A percentile compares a stretch with the other conserved stretches of the same genome.
phyloP scores from a whole-genome alignment of 2,113 vertebrate species.

The Ciconia stormi region DNA sequence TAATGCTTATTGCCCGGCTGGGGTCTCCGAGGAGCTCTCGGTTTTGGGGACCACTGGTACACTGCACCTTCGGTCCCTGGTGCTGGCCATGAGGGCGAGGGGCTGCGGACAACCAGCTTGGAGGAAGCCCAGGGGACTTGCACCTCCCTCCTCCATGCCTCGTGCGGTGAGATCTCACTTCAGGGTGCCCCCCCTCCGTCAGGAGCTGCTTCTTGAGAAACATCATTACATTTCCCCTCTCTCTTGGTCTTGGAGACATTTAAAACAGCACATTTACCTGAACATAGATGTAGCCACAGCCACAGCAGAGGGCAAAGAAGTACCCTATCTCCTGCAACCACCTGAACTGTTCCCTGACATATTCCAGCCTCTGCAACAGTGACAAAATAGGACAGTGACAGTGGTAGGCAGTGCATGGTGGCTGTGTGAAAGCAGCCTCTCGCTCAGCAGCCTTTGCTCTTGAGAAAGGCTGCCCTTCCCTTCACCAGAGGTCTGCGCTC shows the following conservation, averaged over 20 bases:
- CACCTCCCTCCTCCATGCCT: background rate
- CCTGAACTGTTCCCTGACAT: background rate
- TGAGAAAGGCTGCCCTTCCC: background rate
- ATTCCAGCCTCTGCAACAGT: background rate
- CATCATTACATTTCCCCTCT: background rate
- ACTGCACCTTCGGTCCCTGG: rapidly evolving
- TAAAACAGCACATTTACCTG: background rate
- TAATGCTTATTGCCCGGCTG: background rate
- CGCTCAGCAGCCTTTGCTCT: background rate
- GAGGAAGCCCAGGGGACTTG: background rate
- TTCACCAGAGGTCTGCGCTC: background rate
- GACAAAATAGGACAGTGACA: background rate
- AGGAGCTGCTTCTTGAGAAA: background rate
- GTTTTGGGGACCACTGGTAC: background rate
- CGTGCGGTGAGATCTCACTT: background rate
- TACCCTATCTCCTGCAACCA: background rate
- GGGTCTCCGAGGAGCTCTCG: background rate
- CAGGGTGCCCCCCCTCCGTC: too few relatives aligned
- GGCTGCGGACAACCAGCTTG: background rate
- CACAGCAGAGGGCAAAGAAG: background rate
- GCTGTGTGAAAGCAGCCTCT: background rate
- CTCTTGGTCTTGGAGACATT: background rate
- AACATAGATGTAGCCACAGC: background rate
- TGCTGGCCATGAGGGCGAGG: rapidly evolving
- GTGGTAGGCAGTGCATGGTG: rapidly evolving